Evolutionary conservation across 1,140 invertebrate species (phyloP), one percentile per base, ranked within the genome.

Genomic region (Nebria ingens): DNA sequence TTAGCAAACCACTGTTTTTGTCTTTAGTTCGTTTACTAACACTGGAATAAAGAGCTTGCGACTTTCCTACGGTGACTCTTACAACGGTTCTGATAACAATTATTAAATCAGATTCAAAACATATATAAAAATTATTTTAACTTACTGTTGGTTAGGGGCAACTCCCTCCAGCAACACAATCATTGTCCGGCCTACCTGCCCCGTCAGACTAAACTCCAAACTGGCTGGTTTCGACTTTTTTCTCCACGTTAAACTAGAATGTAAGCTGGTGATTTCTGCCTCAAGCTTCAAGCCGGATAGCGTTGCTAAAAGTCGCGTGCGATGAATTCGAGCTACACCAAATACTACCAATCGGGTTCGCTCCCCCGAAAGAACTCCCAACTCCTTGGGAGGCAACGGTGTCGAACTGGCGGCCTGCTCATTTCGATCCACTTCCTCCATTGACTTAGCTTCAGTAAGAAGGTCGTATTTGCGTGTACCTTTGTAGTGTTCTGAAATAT

Each of bases 231-330:
- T 76, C 17, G 83, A 79, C 62, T 91, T 87, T 64, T 91, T 89
- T 19, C 89, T 83, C 62, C 86, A 87, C 0, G 84, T 85, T 52
- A 87, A 69, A 60, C 83, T 85, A 0, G 85, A 83, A 64, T 93
- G 88, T 15, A 94, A 76, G 65, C 84, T 89, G 13, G 84, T 87
- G 45, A 94, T 86, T 70, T 93, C 89, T 9, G 90, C 90, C 67
- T 95, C 91, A 21, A 96, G 73, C 70, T 97, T 96, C 13, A 97
- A 74, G 0, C 93, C 93, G 65, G 92, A 95, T 1, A 98, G 71
- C 2, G 93, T 92, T 0, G 94, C 94, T 56, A 94, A 72, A 2
- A 97, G 72, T 23, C 89, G 79, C 0, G 92, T 93, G 55, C 89
- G 81, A 61, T 93, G 88, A 51, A 97, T 91, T 67, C 88, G 85